phyloP scores from a whole-genome alignment of 2,797 vertebrate genomes.

The Anguilla marmorata region DNA sequence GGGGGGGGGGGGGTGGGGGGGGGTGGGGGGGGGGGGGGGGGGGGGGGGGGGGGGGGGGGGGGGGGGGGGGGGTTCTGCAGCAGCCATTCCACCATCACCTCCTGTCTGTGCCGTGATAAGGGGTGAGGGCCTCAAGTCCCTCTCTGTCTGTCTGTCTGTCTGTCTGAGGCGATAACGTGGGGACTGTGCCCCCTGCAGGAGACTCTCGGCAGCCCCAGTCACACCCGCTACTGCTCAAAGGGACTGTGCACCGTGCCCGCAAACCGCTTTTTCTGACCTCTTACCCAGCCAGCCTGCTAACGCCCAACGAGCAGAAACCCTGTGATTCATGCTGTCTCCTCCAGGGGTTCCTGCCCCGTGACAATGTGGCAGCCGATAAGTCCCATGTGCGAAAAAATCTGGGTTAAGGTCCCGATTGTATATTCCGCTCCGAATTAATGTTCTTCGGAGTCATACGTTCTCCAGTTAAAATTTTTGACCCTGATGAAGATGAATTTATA shows the following conservation, averaged over 20 bases:
- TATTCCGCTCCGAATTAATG: background rate
- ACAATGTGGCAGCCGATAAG: conserved; percentile 31
- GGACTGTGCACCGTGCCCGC: background rate
- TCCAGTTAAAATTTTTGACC: background rate
- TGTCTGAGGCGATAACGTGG: conserved; percentile 61
- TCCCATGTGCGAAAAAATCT: conserved; percentile 26
- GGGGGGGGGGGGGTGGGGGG: background rate
- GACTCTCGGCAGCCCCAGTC: conserved; percentile 29
- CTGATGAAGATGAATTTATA: background rate
- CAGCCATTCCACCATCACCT: conserved; percentile 20
- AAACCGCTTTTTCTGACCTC: background rate
- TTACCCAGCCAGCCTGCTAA: conserved; percentile 29
- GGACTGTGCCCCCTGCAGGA: background rate
- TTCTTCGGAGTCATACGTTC: background rate
- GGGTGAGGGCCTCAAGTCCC: conserved; percentile 18
- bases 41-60: background rate
- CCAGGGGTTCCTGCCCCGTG: conserved; percentile 22
- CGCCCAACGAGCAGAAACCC: conserved; percentile 34
- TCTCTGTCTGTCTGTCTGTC: conserved; percentile 35
- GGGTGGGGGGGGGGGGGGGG: background rate
- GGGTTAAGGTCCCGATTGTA: background rate
- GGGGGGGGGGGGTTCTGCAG: background rate
- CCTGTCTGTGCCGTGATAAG: conserved; percentile 71
- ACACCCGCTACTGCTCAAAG: background rate
- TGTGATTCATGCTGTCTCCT: conserved; percentile 47